Base-by-base conservation (phyloP, 2,888 invertebrate genomes). In the Lydus trimaculatus region DNA sequence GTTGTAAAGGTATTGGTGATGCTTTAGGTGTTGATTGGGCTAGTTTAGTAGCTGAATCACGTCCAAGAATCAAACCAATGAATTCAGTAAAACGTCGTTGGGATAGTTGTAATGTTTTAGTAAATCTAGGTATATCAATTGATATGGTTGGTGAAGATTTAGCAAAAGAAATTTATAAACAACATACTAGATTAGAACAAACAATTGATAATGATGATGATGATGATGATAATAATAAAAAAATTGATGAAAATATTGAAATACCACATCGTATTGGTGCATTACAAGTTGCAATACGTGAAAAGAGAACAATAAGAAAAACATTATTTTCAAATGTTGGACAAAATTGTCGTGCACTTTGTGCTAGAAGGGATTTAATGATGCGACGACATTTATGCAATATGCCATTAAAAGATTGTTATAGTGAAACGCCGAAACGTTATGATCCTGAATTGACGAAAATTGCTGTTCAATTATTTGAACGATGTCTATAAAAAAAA, bases 21-120 rank as follows among this genome's bases (percentile, higher is more conserved):
- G 95, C 95, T n/a, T 86, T 97, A 31, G 96, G 96, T n/a, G 96
- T 97, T 1, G 96, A 97, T 85, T 97, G 97, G 97, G 93, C 95
- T 13, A 95, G 95, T 82, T 87, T 97, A 59, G 92, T 95, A 0
- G 93, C 93, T 2, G 94, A 95, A 84, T 92, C 93, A 6, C 88
- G 90, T 39, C 88, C 88, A 0, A 87, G 88, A 56, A 76, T 80
- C 1, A 85, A 85, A 75, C 88, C 88, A 71, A 83, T 84, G n/a
- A 87, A 88, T 8, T 84, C 84, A 9, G 88, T 92, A 0, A 90
- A 95, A 71, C 90, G 92, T 74, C 90, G 93, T 56, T 97, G 95
- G 93, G 91, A 91, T 76, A 92, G 94, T 6, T 92, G 92, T 83
- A 90, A 92, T 69, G 90, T 97, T 31, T 88, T 97, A 23, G 88